A percentile compares a stretch with the other conserved stretches of the same genome.
These are phyloP conservation scores for Miniopterus natalensis DNA, from an alignment of 2,113 vertebrate species.

Conservation along the genomic window DNA sequence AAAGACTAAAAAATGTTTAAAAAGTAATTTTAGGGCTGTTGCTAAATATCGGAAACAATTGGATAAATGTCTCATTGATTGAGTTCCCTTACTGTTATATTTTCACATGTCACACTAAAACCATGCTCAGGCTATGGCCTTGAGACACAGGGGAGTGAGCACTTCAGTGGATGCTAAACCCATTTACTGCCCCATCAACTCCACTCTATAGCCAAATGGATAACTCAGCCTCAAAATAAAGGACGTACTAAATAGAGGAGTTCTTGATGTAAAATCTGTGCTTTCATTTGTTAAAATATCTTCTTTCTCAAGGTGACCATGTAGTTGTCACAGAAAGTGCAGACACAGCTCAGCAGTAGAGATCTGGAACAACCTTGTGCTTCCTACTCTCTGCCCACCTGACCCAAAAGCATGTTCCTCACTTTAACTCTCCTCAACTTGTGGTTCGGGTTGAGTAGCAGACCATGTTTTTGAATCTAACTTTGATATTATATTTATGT, in stretches of 20 bases:
- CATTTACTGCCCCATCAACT: neutral
- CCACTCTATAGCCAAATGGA: neutral
- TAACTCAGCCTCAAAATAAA: neutral
- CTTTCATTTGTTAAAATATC: neutral
- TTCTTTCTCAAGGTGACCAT: neutral
- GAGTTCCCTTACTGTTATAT: neutral
- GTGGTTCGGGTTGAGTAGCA: neutral
- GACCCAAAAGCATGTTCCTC: neutral
- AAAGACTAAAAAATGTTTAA: slow-evolving; percentile 77
- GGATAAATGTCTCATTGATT: neutral
- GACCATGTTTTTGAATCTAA: neutral
- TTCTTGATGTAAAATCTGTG: neutral
- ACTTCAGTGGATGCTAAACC: neutral
- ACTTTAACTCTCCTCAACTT: neutral
- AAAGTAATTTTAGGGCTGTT: slow-evolving; percentile 71
- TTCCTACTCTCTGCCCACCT: neutral
- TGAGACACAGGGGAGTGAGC: neutral
- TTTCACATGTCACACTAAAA: neutral
- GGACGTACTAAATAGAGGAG: neutral
- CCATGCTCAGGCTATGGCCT: neutral
- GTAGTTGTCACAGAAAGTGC: neutral
- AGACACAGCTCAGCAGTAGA: neutral
- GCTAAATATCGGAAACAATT: slow-evolving; percentile 62
- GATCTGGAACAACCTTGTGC: neutral
- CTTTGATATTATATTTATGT: neutral